These are phyloP conservation scores for Coturnix japonica DNA, from an alignment of 2,113 vertebrate genomes.

Conservation along the genomic window DNA sequence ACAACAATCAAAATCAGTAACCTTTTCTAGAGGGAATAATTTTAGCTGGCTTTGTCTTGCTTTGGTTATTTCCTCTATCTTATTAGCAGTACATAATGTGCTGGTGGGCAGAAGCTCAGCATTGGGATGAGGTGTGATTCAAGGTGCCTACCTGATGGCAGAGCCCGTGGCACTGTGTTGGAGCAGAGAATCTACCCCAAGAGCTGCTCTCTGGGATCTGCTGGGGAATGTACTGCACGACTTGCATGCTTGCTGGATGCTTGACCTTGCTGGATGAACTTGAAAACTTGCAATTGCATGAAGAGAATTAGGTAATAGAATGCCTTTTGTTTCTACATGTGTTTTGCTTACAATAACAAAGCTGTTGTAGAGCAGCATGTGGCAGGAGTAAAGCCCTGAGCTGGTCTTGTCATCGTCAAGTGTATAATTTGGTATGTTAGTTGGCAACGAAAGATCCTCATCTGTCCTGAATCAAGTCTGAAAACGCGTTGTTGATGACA, in stretches of 20 bases:
- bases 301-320: not conserved
- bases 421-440: too few relatives aligned
- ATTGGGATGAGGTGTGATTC: not conserved
- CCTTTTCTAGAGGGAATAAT: too few relatives aligned
- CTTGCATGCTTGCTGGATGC: not conserved
- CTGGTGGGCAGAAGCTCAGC: too few relatives aligned
- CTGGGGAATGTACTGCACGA: not conserved
- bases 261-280: not conserved
- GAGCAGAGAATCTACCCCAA: not conserved
- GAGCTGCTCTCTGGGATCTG: not conserved
- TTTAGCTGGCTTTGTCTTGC: too few relatives aligned
- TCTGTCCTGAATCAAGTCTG: not conserved
- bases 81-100: too few relatives aligned
- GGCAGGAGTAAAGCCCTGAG: not conserved
- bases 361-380: not conserved
- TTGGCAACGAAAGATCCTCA: accelerated
- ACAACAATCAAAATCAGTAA: too few relatives aligned
- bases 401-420: accelerated
- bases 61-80: too few relatives aligned
- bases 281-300: not conserved
- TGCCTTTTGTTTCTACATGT: not conserved
- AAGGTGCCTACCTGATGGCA: not conserved
- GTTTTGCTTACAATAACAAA: accelerated
- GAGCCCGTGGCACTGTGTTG: not conserved
- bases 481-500: not conserved